phyloP scores from a whole-genome alignment of 2,113 vertebrate genomes.

The Oncorhynchus kisutch region DNA sequence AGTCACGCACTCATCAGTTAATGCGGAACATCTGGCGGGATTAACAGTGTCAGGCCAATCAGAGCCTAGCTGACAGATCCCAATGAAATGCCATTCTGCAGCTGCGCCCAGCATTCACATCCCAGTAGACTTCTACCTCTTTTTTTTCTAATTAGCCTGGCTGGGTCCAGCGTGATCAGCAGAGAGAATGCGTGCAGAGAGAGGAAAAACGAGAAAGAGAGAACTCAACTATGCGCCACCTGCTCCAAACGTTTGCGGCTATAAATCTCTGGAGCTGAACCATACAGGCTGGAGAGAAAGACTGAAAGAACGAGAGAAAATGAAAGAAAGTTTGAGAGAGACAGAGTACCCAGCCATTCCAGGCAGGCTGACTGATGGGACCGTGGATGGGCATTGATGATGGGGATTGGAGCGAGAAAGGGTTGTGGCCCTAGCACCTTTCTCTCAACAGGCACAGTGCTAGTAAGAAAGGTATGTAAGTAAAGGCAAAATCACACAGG shows the following conservation, averaged over 20 bases:
- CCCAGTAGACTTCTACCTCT: conserved; percentile 59
- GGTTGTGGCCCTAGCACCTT: too few relatives aligned
- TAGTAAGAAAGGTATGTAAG: too few relatives aligned
- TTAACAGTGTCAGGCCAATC: conserved; percentile 72
- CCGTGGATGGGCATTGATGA: too few relatives aligned
- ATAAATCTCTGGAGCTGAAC: conserved; percentile 53
- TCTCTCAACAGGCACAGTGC: too few relatives aligned
- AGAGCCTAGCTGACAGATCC: conserved; percentile 75
- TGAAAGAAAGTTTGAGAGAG: neutral
- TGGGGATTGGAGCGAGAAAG: too few relatives aligned
- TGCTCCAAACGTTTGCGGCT: conserved; percentile 73
- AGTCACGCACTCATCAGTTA: conserved; percentile 77
- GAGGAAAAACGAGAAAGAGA: conserved; percentile 20
- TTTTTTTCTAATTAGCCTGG: neutral
- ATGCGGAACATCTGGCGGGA: conserved; percentile 81
- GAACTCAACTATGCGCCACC: conserved; percentile 66
- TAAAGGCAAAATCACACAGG: conserved; percentile 9
- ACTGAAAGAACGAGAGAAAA: neutral
- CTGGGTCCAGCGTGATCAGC: conserved; percentile 50
- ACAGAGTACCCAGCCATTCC: neutral
- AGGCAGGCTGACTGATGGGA: too few relatives aligned
- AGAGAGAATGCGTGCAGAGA: conserved; percentile 48
- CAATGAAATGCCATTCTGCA: conserved; percentile 76
- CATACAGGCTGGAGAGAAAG: conserved; percentile 1
- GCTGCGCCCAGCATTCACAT: conserved; percentile 77